phyloP scores from a whole-genome alignment of 2,888 invertebrate species.

The Drymonia ruficornis region DNA sequence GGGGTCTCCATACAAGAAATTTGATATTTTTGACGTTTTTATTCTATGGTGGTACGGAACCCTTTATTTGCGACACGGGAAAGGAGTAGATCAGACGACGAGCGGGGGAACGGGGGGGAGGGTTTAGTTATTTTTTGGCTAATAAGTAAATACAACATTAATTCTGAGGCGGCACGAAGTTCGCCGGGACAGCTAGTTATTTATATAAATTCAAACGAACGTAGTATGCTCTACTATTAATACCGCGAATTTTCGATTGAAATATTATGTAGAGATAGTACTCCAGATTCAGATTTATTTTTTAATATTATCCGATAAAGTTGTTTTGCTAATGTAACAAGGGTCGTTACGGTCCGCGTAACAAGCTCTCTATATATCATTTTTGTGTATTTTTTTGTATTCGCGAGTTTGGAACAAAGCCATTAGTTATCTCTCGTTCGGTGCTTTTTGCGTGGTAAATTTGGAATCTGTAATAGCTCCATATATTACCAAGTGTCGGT shows the following conservation, averaged over 20 bases:
- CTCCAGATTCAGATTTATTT: constrained; percentile 22
- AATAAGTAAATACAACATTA: too few relatives aligned
- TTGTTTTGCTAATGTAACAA: constrained; percentile 40
- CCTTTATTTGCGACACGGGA: too few relatives aligned
- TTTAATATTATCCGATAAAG: constrained; percentile 36
- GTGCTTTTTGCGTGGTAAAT: constrained; percentile 24
- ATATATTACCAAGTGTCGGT: constrained; percentile 28
- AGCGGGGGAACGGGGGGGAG: too few relatives aligned
- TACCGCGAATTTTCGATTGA: background rate
- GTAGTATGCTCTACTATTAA: too few relatives aligned
- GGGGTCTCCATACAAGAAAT: too few relatives aligned
- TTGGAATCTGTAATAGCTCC: constrained; percentile 35
- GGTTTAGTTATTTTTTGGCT: too few relatives aligned
- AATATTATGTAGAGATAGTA: background rate
- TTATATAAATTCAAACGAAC: too few relatives aligned
- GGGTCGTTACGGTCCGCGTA: constrained; percentile 18
- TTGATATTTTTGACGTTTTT: too few relatives aligned
- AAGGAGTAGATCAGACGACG: too few relatives aligned
- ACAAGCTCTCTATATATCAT: constrained; percentile 39
- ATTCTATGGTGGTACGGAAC: too few relatives aligned
- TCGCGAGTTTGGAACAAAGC: constrained; percentile 46
- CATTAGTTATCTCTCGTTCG: constrained; percentile 47
- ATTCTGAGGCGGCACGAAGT: too few relatives aligned
- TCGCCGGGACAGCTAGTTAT: too few relatives aligned
- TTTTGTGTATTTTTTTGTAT: constrained; percentile 44